Evolutionary conservation across 2,113 vertebrate species (phyloP), one percentile per base, ranked within the genome.

Genomic region (Hemichromis elongatus): DNA sequence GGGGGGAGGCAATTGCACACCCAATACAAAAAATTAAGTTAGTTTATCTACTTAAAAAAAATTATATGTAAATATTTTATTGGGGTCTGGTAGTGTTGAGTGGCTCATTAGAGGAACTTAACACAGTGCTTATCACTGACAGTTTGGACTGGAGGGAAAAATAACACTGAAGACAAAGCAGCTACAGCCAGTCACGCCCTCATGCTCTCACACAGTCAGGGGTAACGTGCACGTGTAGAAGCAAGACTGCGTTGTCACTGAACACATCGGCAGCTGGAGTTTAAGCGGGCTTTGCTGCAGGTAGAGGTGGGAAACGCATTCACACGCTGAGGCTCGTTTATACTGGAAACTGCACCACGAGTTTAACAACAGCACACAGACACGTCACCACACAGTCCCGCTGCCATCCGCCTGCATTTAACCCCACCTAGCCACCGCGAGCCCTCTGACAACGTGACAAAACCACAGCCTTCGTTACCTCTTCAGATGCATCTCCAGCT

Each of bases 401-500:
- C 3, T 33, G 7, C 59, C 42, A 28, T 21, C 50, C 30, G 2
- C 28, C 70, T 52, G 18, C 16, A 75, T 52, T 52, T 52, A 30
- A 33, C 10, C 26, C 45, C 13, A 19, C 26, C 26, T 13, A 18
- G 47, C 70, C 1, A 10, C 61, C 1, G 2, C 18, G 9, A 19
- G 9, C 53, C 68, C 57, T 13, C 35, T 1, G 6, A 83, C 77
- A 52, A 68, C 14, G 6, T 66, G 86, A 91, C 82, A 73, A 90
- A 80, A 89, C 66, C 21, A 82, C 88, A 82, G 84, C 66, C 80
- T 82, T 79, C 9, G 47, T 95, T 95, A 95, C 95, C 95, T 95
- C 92, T 94, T 95, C 85, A 94, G 88, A 91, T 93, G 93, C 70
- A 92, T 93, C 92, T 95, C 94, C 90, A 96, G 93, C 80, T 95